Base-by-base conservation (phyloP, 2,797 vertebrate genomes). In the Tauraco hartlaubi region DNA sequence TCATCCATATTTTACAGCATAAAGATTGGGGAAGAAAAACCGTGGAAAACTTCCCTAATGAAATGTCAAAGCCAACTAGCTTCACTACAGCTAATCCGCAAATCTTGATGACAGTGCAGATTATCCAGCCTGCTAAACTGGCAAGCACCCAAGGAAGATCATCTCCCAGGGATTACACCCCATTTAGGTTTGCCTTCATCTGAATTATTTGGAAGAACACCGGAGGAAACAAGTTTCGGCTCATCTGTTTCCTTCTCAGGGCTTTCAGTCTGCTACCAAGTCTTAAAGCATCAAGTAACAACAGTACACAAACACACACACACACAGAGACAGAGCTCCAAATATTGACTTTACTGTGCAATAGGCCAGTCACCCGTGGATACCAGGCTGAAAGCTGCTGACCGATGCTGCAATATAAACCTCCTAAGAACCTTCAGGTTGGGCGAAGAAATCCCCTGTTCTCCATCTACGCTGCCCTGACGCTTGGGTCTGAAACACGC, bases 61-160 rank as follows among this genome's bases (percentile, higher is more conserved):
- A 96, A 91, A 91, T 63, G 91, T 91, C 95, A 95, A 93, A 97
- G 85, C 77, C 85, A 96, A 96, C 92, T 91, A 94, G 72, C 88
- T 89, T 93, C 90, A 90, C 68, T 75, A 15, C 29, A 81, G 74
- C 86, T 93, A 95, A 96, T 96, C 93, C 8, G 2, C 94, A 90
- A 86, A 94, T 94, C 92, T 79, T 95, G 88, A 90, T 84, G 92
- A 92, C 92, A 92, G 83, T 11, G 29, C 79, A 92, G 95, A 95
- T 95, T 94, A 92, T 56, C 77, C 95, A 78, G 95, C 66, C 88
- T 86, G 88, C 88, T 94, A 87, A 92, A 84, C 64, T 92, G 93
- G 92, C 96, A 85, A 90, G 68, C 28, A 6, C 74, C 96, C 78
- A 84, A 85, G 83, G 76, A 94, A 89, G 69, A 35, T 79, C 96